Conservation (phyloP, 1,140 invertebrate species). For the Pemphigus obesinymphae region DNA sequence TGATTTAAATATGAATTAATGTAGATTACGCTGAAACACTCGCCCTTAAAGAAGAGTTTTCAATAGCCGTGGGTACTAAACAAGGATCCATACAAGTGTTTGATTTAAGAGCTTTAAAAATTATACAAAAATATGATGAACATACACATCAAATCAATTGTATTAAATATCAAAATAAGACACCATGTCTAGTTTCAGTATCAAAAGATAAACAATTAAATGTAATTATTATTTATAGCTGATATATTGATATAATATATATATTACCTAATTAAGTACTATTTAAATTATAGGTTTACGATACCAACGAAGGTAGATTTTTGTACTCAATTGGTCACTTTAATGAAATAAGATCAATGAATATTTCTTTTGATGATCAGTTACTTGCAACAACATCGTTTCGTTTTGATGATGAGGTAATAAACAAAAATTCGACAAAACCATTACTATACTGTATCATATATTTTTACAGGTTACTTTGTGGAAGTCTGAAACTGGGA, state of each 20-base stretch:
- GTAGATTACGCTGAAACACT: slow-evolving; percentile 28
- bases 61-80: slow-evolving; percentile 11
- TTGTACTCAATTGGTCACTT: slow-evolving; percentile 17
- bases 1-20: neutral
- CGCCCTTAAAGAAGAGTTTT: neutral
- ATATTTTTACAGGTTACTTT: slow-evolving; percentile 15
- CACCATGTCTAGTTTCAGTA: neutral
- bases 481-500: neutral
- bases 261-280: too few relatives aligned
- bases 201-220: slow-evolving; percentile 21
- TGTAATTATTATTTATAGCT: neutral
- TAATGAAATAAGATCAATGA: slow-evolving; percentile 2
- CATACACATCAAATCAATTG: neutral
- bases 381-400: slow-evolving; percentile 21
- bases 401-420: neutral
- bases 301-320: slow-evolving; percentile 22
- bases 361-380: slow-evolving; percentile 15
- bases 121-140: neutral
- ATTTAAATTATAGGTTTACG: slow-evolving; percentile 19
- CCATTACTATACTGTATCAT: neutral
- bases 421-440: neutral
- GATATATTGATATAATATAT: neutral
- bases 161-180: slow-evolving; percentile 7
- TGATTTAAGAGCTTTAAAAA: slow-evolving; percentile 20
- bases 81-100: neutral